These are phyloP conservation scores for Tragulus kanchil DNA, from an alignment of 2,113 vertebrate genomes.

Conservation along the genomic window DNA sequence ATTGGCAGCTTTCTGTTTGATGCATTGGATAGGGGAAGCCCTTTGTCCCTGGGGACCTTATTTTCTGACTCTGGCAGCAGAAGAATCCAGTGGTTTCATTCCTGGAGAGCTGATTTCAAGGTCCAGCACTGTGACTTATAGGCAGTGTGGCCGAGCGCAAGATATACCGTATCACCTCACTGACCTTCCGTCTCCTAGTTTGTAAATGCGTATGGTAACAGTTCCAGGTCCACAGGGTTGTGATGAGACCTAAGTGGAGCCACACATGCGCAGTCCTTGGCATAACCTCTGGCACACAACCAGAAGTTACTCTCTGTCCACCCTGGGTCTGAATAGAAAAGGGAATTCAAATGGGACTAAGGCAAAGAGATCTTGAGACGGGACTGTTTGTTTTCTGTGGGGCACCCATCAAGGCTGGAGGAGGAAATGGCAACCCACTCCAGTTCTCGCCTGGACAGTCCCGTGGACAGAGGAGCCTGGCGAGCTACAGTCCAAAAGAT, in stretches of 20 bases:
- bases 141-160: background rate
- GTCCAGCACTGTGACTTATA: background rate
- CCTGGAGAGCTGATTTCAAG: background rate
- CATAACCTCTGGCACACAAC: background rate
- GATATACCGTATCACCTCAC: accelerated
- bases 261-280: background rate
- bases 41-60: background rate
- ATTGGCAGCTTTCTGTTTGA: background rate
- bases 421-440: too few species aligned
- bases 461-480: too few species aligned
- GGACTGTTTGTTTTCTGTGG: background rate
- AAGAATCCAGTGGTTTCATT: background rate
- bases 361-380: background rate
- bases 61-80: background rate
- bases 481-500: too few species aligned
- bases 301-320: background rate
- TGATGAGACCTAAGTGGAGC: background rate
- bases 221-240: too few species aligned
- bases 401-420: background rate
- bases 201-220: background rate
- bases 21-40: background rate
- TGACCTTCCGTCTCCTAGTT: background rate
- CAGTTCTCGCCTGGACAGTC: too few species aligned
- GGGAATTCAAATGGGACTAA: background rate
- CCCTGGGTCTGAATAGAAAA: background rate